Percentiles rank a stretch among this genome's conserved stretches.
These are phyloP conservation scores for Mastomys natalensis DNA, from an alignment of 2,113 vertebrate genomes.

Conservation along the genomic window DNA sequence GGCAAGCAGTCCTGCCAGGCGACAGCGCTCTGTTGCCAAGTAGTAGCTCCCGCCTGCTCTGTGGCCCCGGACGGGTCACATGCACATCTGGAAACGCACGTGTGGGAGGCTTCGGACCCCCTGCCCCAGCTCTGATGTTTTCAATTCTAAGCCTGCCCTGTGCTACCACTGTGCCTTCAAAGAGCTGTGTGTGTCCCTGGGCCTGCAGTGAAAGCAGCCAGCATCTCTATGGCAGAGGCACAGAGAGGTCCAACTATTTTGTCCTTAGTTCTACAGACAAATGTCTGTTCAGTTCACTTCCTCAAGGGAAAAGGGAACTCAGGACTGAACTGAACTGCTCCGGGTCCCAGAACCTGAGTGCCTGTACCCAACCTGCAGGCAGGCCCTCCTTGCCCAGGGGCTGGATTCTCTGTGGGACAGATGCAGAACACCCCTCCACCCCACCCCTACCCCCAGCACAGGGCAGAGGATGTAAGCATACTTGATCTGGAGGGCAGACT, in stretches of 20 bases:
- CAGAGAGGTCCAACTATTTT: slow-evolving; percentile 22
- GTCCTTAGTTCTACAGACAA: slow-evolving; percentile 30
- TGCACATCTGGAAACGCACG: background rate
- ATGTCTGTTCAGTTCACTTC: background rate
- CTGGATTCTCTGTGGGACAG: background rate
- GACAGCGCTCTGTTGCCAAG: background rate
- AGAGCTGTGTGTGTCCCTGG: background rate
- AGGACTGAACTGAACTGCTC: background rate
- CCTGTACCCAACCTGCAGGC: background rate
- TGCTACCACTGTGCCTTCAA: background rate
- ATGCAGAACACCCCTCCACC: background rate
- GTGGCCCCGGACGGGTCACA: background rate
- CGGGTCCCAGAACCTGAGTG: background rate
- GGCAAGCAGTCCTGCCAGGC: background rate
- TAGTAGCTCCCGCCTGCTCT: background rate
- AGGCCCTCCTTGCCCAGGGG: background rate
- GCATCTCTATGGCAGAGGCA: background rate
- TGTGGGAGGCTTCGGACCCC: background rate
- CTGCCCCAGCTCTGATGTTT: background rate
- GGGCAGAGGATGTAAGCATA: background rate
- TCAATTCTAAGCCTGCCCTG: background rate
- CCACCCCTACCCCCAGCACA: background rate
- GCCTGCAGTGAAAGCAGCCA: background rate
- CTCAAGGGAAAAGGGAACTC: background rate
- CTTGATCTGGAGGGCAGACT: background rate